Evolutionary conservation across 2,888 invertebrate genomes (phyloP).

Genomic region (Coelopa pilipes): DNA sequence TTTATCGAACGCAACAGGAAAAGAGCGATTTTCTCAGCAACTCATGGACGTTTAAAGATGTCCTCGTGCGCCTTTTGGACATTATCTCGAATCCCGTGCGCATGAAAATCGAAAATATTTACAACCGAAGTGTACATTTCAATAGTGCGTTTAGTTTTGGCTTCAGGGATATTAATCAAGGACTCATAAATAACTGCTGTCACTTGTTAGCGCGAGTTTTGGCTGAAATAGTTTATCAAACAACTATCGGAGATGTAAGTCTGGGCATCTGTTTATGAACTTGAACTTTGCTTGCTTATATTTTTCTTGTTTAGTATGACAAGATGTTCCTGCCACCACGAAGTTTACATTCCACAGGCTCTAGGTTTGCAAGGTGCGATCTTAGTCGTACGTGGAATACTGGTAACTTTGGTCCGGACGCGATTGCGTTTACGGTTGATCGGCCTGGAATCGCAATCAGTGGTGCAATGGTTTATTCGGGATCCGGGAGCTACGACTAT

Average conservation of each 20-base stretch:
- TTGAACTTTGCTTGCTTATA: background rate
- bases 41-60: slow-evolving; percentile 76
- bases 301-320: slow-evolving; percentile 58
- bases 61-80: slow-evolving; percentile 83
- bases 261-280: background rate
- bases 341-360: slow-evolving; percentile 85
- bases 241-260: slow-evolving; percentile 78
- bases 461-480: slow-evolving; percentile 91
- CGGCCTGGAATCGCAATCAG: slow-evolving; percentile 87
- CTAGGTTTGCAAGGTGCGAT: slow-evolving; percentile 90
- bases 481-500: slow-evolving; percentile 89
- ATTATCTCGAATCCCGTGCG: slow-evolving; percentile 84
- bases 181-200: slow-evolving; percentile 76
- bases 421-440: slow-evolving; percentile 94
- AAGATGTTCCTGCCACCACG: slow-evolving; percentile 70
- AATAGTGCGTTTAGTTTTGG: slow-evolving; percentile 60
- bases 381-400: slow-evolving; percentile 95
- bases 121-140: slow-evolving; percentile 63
- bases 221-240: slow-evolving; percentile 86
- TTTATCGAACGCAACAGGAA: slow-evolving; percentile 72
- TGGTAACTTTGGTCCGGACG: slow-evolving; percentile 96
- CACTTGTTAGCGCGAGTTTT: slow-evolving; percentile 84
- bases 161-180: slow-evolving; percentile 67
- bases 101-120: slow-evolving; percentile 65
- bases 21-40: slow-evolving; percentile 65